These are phyloP conservation scores for human (Homo sapiens) DNA, from an alignment of 2,113 vertebrate genomes.

Conservation along the genomic window DNA sequence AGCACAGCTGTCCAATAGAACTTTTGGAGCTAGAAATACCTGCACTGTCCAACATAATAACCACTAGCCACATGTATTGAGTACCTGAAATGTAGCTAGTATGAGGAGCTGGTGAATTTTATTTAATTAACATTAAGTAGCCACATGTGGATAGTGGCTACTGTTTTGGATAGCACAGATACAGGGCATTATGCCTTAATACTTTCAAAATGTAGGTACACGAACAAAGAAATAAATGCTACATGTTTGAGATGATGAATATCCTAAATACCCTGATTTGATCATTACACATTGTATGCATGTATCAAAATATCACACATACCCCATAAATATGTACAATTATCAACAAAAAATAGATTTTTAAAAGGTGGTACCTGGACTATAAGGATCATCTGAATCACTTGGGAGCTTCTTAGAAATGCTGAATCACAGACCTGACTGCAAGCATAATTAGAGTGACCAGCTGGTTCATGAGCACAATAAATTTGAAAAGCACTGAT, in stretches of 20 bases:
- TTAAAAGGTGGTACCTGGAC: neutral
- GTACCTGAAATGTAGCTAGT: neutral
- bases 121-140: neutral
- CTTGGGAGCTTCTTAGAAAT: neutral
- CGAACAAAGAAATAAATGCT: neutral
- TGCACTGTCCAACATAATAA: neutral
- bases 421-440: neutral
- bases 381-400: neutral
- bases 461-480: neutral
- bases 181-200: neutral
- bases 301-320: neutral
- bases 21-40: neutral
- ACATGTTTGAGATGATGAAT: neutral
- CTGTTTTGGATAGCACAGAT: neutral
- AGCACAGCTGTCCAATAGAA: neutral
- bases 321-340: neutral
- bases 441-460: neutral
- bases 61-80: neutral
- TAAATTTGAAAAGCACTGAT: neutral
- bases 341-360: neutral
- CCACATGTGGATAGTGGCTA: neutral
- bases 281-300: neutral
- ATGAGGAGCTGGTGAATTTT: neutral
- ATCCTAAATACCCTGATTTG: neutral
- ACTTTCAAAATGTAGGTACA: neutral